phyloP scores from a whole-genome alignment of 2,888 invertebrate species.

The Cyaniris semiargus region DNA sequence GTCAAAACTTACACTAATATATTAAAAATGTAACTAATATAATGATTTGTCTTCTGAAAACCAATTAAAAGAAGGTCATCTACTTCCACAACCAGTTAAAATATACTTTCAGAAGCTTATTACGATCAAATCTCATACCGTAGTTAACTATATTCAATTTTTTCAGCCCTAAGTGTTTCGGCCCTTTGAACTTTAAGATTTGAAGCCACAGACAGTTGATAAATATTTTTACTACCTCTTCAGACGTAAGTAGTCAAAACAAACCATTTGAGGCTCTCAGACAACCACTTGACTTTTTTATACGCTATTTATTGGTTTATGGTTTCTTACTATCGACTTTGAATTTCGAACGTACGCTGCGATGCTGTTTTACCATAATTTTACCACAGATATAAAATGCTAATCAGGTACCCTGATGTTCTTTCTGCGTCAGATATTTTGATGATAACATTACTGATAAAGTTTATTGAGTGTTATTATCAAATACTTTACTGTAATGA shows the following conservation, averaged over 20 bases:
- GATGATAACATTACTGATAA: background rate
- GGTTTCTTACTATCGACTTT: conserved; percentile 30
- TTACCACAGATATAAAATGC: conserved; percentile 27
- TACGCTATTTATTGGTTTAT: conserved; percentile 59
- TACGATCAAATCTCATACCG: background rate
- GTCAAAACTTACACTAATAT: too few species aligned
- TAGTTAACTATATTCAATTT: conserved; percentile 9
- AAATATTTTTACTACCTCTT: conserved; percentile 63
- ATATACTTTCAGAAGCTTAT: background rate
- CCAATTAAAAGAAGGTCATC: too few species aligned
- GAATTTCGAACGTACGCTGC: conserved; percentile 8
- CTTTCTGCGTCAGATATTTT: background rate
- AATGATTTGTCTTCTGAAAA: too few species aligned
- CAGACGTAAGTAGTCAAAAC: conserved; percentile 71
- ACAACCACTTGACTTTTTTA: conserved; percentile 72
- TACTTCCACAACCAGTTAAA: background rate
- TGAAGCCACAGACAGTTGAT: conserved; percentile 63
- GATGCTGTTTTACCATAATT: conserved; percentile 1
- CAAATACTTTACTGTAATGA: background rate
- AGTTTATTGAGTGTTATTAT: background rate
- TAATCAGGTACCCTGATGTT: conserved; percentile 13
- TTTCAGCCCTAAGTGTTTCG: conserved; percentile 11
- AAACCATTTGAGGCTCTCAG: conserved; percentile 73
- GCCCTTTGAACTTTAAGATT: conserved; percentile 46
- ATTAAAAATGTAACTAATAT: too few species aligned